phyloP scores from a whole-genome alignment of 1,140 invertebrate genomes.

The Pseudomyrmex flavicornis region DNA sequence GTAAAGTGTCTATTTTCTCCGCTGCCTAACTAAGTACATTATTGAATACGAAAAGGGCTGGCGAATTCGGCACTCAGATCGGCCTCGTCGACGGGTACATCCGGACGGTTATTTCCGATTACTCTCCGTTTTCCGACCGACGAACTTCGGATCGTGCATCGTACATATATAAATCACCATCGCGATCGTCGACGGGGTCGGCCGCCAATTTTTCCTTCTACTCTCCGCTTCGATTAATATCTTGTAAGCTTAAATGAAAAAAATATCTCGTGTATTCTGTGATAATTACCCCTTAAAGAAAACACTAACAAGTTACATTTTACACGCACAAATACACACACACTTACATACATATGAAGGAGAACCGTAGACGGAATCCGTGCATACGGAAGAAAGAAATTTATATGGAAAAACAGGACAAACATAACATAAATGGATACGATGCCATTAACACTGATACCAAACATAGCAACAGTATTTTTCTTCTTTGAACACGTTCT shows the following conservation, averaged over 20 bases:
- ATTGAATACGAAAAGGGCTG: conserved; percentile 66
- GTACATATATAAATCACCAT: not conserved
- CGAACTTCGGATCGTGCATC: not conserved
- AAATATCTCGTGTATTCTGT: conserved; percentile 84
- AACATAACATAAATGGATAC: conserved; percentile 18
- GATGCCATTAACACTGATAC: conserved; percentile 66
- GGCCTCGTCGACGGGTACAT: conserved; percentile 62
- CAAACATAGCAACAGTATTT: conserved; percentile 76
- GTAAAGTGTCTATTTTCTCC: conserved; percentile 78
- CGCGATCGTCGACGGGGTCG: conserved; percentile 57
- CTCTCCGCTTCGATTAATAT: conserved; percentile 82
- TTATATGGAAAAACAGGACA: conserved; percentile 3
- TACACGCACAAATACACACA: conserved; percentile 46
- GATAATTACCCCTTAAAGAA: conserved; percentile 82
- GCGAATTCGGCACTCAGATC: conserved; percentile 64
- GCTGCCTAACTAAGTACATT: conserved; percentile 75
- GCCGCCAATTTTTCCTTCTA: conserved; percentile 79
- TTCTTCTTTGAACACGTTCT: conserved; percentile 80
- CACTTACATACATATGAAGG: not conserved
- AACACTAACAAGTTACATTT: conserved; percentile 65
- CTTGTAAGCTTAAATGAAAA: conserved; percentile 82
- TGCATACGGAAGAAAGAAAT: not conserved
- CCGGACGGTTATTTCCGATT: not conserved
- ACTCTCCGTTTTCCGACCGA: not conserved
- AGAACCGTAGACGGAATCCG: conserved; percentile 1